These are phyloP conservation scores for Andrena cerasifolii DNA, from an alignment of 1,140 invertebrate species.

Conservation along the genomic window DNA sequence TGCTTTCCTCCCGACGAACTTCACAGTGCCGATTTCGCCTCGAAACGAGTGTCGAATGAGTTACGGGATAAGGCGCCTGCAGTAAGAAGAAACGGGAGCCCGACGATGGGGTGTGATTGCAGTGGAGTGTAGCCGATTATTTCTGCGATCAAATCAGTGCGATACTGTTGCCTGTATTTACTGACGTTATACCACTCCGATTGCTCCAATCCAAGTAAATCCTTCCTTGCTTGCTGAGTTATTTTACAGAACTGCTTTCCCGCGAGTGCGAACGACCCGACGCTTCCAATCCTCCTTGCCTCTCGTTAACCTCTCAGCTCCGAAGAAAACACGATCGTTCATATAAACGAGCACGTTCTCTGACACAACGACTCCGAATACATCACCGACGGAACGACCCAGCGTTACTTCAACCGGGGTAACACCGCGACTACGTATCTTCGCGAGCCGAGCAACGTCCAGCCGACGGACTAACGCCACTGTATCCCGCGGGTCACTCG, in stretches of 20 bases:
- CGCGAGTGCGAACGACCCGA: no score
- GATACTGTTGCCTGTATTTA: conserved; percentile 36
- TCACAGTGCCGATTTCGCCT: background rate
- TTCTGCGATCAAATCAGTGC: conserved; percentile 49
- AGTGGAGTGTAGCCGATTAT: conserved; percentile 37
- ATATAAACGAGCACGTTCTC: no score
- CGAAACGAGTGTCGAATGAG: background rate
- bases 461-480: conserved; percentile 43
- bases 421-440: conserved; percentile 8
- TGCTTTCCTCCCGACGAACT: background rate
- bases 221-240: no score
- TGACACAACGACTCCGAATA: no score
- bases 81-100: no score
- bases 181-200: conserved; percentile 32
- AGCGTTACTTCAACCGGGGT: no score
- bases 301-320: no score
- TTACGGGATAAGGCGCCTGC: background rate
- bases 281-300: no score
- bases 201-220: no score
- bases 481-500: conserved; percentile 8
- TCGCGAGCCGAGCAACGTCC: conserved; percentile 4
- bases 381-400: no score
- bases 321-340: no score
- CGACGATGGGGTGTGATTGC: background rate
- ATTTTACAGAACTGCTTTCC: no score